Percentiles rank a stretch among this genome's conserved stretches.
These are phyloP conservation scores for Stenoptilia bipunctidactyla DNA, from an alignment of 2,888 invertebrate genomes.

Conservation along the genomic window DNA sequence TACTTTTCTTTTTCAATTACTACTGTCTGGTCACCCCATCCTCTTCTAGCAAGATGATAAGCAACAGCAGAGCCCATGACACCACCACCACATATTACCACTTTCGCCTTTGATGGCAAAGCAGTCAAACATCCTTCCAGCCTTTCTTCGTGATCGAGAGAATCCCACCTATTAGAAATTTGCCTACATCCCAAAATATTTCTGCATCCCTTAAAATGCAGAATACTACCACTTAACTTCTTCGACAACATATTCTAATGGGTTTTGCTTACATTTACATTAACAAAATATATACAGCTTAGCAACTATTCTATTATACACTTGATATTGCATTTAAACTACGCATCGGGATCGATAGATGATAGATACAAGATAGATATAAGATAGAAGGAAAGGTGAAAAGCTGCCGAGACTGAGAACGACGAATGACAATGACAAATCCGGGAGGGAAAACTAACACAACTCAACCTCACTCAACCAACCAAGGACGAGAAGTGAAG, in stretches of 20 bases:
- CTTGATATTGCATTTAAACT: too few species aligned
- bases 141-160: slow-evolving; percentile 39
- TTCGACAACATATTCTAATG: not conserved
- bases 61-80: slow-evolving; percentile 93
- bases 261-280: too few species aligned
- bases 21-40: slow-evolving; percentile 86
- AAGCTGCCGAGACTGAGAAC: too few species aligned
- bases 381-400: too few species aligned
- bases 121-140: slow-evolving; percentile 38
- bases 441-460: too few species aligned
- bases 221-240: not conserved
- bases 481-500: too few species aligned
- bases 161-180: slow-evolving; percentile 33
- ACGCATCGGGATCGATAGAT: too few species aligned
- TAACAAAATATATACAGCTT: too few species aligned
- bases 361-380: too few species aligned
- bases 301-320: too few species aligned
- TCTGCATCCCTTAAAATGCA: slow-evolving; percentile 14
- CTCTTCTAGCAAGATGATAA: slow-evolving; percentile 86
- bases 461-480: too few species aligned
- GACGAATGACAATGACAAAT: too few species aligned
- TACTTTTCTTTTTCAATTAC: slow-evolving; percentile 89
- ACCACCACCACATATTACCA: slow-evolving; percentile 93
- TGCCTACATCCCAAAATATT: slow-evolving; percentile 20
- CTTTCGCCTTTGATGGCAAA: slow-evolving; percentile 70